phyloP scores from a whole-genome alignment of 2,888 invertebrate species.

The Conops quadrifasciatus region DNA sequence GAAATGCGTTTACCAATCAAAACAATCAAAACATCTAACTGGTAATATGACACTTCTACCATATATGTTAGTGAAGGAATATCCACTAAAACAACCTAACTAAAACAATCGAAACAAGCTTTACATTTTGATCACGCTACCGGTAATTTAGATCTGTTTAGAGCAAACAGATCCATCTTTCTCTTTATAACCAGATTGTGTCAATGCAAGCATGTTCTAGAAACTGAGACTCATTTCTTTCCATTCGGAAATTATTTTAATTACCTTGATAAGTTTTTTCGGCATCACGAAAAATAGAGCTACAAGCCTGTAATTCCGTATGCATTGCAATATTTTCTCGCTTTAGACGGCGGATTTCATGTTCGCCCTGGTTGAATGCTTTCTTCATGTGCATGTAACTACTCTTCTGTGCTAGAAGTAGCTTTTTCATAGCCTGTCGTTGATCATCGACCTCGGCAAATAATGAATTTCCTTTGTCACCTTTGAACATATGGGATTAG shows the following conservation, averaged over 20 bases:
- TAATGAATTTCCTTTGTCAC: conserved; percentile 72
- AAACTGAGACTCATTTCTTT: neutral
- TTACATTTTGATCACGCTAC: too few relatives aligned
- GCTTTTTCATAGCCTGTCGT: conserved; percentile 71
- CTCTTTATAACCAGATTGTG: too few relatives aligned
- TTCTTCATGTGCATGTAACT: conserved; percentile 67
- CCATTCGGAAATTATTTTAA: neutral
- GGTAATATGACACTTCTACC: too few relatives aligned
- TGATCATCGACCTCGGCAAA: conserved; percentile 75
- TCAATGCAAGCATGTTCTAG: too few relatives aligned
- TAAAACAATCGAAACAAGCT: too few relatives aligned
- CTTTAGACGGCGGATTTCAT: conserved; percentile 61
- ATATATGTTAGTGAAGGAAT: too few relatives aligned
- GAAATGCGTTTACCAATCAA: too few relatives aligned
- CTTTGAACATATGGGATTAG: conserved; percentile 55
- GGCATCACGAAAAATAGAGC: conserved; percentile 61
- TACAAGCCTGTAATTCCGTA: conserved; percentile 60
- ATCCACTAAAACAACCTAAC: too few relatives aligned
- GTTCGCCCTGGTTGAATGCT: conserved; percentile 59
- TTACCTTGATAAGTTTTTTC: conserved; percentile 62
- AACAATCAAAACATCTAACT: too few relatives aligned
- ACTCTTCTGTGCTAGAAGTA: conserved; percentile 70
- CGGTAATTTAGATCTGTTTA: too few relatives aligned
- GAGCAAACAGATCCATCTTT: too few relatives aligned
- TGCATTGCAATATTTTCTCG: conserved; percentile 63